These are phyloP conservation scores for Cynocephalus volans DNA, from an alignment of 2,113 vertebrate genomes.

Conservation along the genomic window DNA sequence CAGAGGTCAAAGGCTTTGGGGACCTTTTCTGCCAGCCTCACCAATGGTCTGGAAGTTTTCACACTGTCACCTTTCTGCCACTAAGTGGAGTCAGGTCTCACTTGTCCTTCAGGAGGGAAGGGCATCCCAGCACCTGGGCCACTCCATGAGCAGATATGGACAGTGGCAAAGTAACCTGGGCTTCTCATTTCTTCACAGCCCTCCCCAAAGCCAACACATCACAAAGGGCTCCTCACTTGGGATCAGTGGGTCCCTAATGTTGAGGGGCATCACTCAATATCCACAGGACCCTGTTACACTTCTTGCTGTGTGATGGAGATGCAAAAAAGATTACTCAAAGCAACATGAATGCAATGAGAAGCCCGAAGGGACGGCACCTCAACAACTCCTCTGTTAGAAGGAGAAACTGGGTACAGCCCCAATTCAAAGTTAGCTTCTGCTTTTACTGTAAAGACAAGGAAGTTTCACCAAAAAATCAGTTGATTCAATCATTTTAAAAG, in stretches of 20 bases:
- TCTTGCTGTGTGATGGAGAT: too few species aligned
- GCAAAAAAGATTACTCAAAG: too few species aligned
- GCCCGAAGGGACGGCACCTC: too few species aligned
- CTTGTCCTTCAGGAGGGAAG: background rate
- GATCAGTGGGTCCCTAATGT: background rate
- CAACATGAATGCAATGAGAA: too few species aligned
- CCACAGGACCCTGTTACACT: background rate
- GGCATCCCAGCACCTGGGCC: background rate
- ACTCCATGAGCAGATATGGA: background rate
- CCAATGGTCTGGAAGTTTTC: background rate
- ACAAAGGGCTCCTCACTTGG: background rate
- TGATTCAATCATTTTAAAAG: too few species aligned
- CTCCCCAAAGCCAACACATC: background rate
- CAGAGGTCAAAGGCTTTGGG: background rate
- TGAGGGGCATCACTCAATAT: background rate
- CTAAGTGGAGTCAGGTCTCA: background rate
- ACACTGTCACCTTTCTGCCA: background rate
- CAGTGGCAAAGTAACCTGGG: background rate
- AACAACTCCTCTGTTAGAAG: too few species aligned
- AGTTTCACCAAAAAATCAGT: too few species aligned
- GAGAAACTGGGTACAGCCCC: too few species aligned
- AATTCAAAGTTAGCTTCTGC: too few species aligned
- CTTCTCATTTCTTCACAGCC: background rate
- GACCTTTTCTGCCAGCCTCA: background rate
- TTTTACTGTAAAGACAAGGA: too few species aligned